These are phyloP conservation scores for Agrotis ipsilon DNA, from an alignment of 2,888 invertebrate species.

Conservation along the genomic window DNA sequence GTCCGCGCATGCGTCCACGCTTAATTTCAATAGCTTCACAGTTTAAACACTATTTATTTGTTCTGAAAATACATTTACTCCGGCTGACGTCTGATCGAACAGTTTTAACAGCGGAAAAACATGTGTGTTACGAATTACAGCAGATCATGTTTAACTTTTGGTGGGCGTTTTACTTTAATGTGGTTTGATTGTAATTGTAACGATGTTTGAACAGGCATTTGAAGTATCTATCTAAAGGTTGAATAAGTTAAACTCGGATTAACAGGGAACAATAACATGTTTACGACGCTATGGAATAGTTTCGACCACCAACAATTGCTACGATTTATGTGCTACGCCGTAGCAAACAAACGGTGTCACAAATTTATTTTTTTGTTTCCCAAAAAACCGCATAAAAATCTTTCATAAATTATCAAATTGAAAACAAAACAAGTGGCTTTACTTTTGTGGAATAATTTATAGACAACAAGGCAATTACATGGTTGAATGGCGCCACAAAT, in stretches of 20 bases:
- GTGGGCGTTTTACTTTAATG: slow-evolving; percentile 68
- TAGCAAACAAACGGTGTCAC: background rate
- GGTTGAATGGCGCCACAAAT: slow-evolving; percentile 75
- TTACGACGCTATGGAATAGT: background rate
- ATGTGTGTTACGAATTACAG: slow-evolving; percentile 71
- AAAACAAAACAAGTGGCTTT: slow-evolving; percentile 45
- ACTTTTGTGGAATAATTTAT: slow-evolving; percentile 65
- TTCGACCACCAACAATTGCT: background rate
- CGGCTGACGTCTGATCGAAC: slow-evolving; percentile 82
- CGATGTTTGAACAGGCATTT: slow-evolving; percentile 57
- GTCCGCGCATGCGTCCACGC: slow-evolving; percentile 63
- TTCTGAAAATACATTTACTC: slow-evolving; percentile 86
- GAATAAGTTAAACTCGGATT: slow-evolving; percentile 17
- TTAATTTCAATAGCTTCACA: slow-evolving; percentile 72
- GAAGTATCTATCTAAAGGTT: slow-evolving; percentile 55
- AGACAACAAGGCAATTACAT: slow-evolving; percentile 79
- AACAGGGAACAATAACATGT: slow-evolving; percentile 4
- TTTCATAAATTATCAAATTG: slow-evolving; percentile 9
- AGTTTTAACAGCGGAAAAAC: slow-evolving; percentile 82
- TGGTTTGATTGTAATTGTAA: slow-evolving; percentile 60
- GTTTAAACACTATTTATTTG: slow-evolving; percentile 77
- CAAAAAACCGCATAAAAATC: background rate
- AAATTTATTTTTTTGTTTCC: background rate
- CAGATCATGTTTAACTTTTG: slow-evolving; percentile 65
- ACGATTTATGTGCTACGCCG: background rate